Evolutionary conservation across 37 sponge, comb jelly and placozoan species (phyloP), one percentile per base, ranked within the genome.

Genomic region (Ephydatia muelleri): DNA sequence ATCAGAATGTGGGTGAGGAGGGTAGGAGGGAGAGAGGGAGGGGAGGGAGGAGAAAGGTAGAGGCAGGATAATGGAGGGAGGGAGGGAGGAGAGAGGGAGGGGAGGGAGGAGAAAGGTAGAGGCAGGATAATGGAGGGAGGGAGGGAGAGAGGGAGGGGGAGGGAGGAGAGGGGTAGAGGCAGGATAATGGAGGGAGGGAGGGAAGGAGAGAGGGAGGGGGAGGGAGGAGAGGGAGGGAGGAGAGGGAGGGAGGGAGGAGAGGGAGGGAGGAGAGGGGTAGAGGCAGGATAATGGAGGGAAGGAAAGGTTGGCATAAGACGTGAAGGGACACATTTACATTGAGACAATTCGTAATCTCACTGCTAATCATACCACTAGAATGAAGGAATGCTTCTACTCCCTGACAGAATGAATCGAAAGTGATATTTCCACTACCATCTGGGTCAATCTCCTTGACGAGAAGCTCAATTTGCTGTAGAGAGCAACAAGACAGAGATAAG

Each of bases 371-470:
- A 49, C n/a, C 23, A 71, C 22, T 25, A 27, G 49, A 39, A 72
- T 57, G 57, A 32, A 68, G 80, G 12, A 75, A 37, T 75, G 76
- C 5, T 38, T 75, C 76, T 16, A 36, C 26, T 75, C 37, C 34
- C 19, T 49, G 72, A 2, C 74, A 26, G 68, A 92, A 92, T 38
- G 38, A 79, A 49, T 69, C 68, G 85, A 92, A 92, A 4, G 89
- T 72, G 76, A 92, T 82, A 67, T 22, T 31, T 0, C 89, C 89
- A 2, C 69, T 33, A 3, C 71, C 43, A 21, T 38, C 71, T 23
- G 93, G 90, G 70, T 92, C 93, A 38, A 92, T 73, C 39, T 29
- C 71, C 48, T 85, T 67, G 25, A 92, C 31, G 38, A 92, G 49
- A 31, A 38, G 0, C 11, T 88, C 89, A 32, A 92, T 78, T 77